Evolutionary conservation across 1,140 invertebrate species (phyloP), one percentile per base, ranked within the genome.

Genomic region (Drosophila mayri): DNA sequence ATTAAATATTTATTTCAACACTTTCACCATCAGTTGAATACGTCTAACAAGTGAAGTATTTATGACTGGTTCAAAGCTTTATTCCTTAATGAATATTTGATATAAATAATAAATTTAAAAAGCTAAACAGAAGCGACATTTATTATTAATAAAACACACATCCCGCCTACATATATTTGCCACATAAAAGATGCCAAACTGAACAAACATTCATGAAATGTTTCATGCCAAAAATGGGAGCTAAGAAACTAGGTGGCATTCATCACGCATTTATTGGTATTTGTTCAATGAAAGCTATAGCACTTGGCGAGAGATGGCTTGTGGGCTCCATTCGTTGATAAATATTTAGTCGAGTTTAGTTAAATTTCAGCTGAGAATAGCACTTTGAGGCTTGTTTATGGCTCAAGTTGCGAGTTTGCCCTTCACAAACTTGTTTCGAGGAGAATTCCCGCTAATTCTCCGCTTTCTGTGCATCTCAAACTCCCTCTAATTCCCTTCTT

Each of bases 151-250:
- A 16, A 37, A 54, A 37, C 5, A 22, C 50, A 54, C 37, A 22
- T 54, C 20, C 32, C 20, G 9, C 32, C 20, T 7, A 22, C 25
- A 22, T 22, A 22, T 16, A 22, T 54, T 35, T 22, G 32, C 0
- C 32, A 37, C 50, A 6, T 37, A 11, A 54, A 16, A 37, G 4
- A n/a, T 54, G 6, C 32, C 4, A 54, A 37, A 37, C 11, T 37
- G 14, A 37, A 3, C 50, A 10, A 22, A 22, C 50, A 54, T 32
- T 30, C 28, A 37, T 37, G 0, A 37, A 35, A 16, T 37, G 50
- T n/a, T n/a, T n/a, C n/a, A n/a, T 54, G 50, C 50, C 50, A 54
- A 54, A 16, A 54, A 22, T 1, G 50, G 50, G 14, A 38, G 32
- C 32, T 22, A 0, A 16, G 18, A 4, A 22, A 22, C 16, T 16